Percentiles rank a stretch among this genome's conserved stretches.
Evolutionary conservation across 2,888 invertebrate genomes (phyloP).

Genomic region (Brachyopa scutellaris): DNA sequence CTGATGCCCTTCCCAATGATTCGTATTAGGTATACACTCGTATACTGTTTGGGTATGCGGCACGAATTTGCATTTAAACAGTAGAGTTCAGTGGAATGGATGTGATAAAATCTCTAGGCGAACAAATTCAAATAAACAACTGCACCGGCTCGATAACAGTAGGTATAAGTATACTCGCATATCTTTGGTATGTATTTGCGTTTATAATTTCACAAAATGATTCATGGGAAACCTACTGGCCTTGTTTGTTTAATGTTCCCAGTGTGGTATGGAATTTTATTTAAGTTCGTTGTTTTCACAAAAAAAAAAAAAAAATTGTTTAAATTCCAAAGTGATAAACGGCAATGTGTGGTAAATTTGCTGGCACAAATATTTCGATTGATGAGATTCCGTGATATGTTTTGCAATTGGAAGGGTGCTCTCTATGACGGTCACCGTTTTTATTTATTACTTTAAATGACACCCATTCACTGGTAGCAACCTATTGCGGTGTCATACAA

Average conservation of each 20-base stretch:
- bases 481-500: no score
- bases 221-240: slow-evolving; percentile 44
- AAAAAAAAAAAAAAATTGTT: not conserved
- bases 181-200: no score
- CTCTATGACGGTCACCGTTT: no score
- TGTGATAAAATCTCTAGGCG: slow-evolving; percentile 33
- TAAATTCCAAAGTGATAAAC: slow-evolving; percentile 22
- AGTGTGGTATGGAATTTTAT: slow-evolving; percentile 29
- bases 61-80: slow-evolving; percentile 14
- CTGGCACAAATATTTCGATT: not conserved
- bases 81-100: not conserved
- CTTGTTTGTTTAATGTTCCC: slow-evolving; percentile 34
- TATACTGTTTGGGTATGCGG: not conserved
- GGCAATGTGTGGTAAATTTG: slow-evolving; percentile 13
- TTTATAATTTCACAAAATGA: slow-evolving; percentile 26
- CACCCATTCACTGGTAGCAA: no score
- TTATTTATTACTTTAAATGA: no score
- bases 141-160: not conserved
- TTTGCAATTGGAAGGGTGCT: no score
- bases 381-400: not conserved
- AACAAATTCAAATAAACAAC: slow-evolving; percentile 33
- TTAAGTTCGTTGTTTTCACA: slow-evolving; percentile 45
- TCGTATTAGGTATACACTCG: not conserved
- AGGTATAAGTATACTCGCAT: no score
- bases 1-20: slow-evolving; percentile 2